Evolutionary conservation across 1,140 invertebrate genomes (phyloP).

Genomic region (Drosophila sechellia): DNA sequence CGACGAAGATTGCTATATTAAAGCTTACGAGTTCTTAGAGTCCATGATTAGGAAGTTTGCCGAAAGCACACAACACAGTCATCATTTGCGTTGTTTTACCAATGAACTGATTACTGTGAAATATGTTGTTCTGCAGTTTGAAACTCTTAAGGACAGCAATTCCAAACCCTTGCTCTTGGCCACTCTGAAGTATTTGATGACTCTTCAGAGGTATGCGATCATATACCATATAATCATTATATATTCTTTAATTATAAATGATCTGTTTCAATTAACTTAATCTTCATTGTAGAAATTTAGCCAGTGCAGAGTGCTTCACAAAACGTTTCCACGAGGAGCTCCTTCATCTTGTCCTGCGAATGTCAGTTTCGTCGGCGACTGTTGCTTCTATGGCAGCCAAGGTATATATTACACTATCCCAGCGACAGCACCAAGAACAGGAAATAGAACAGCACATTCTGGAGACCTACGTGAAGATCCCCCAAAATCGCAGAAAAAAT

Average conservation of each 20-base stretch:
- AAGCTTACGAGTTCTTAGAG: slow-evolving; percentile 38
- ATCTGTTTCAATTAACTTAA: background rate
- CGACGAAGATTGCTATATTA: slow-evolving; percentile 8
- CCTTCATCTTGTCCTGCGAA: slow-evolving; percentile 40
- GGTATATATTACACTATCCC: slow-evolving; percentile 49
- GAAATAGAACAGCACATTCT: slow-evolving; percentile 56
- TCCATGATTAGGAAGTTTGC: slow-evolving; percentile 39
- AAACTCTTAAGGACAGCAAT: slow-evolving; percentile 18
- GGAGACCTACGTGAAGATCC: slow-evolving; percentile 44
- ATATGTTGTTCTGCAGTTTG: slow-evolving; percentile 50
- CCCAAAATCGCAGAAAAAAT: background rate
- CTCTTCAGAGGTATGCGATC: slow-evolving; percentile 37
- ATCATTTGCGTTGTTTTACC: slow-evolving; percentile 43
- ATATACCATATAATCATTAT: background rate
- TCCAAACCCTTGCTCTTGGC: slow-evolving; percentile 29
- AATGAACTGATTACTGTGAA: slow-evolving; percentile 46
- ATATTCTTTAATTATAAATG: too few relatives aligned
- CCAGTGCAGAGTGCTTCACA: slow-evolving; percentile 49
- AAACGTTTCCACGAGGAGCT: slow-evolving; percentile 47
- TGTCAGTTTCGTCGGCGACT: background rate
- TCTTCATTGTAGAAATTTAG: slow-evolving; percentile 32
- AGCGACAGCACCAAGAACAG: slow-evolving; percentile 28
- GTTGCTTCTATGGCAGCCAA: slow-evolving; percentile 41
- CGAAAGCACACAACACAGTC: slow-evolving; percentile 4
- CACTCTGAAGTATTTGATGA: slow-evolving; percentile 43